These are phyloP conservation scores for Drosophila monieri DNA, from an alignment of 2,888 invertebrate genomes.

Conservation along the genomic window DNA sequence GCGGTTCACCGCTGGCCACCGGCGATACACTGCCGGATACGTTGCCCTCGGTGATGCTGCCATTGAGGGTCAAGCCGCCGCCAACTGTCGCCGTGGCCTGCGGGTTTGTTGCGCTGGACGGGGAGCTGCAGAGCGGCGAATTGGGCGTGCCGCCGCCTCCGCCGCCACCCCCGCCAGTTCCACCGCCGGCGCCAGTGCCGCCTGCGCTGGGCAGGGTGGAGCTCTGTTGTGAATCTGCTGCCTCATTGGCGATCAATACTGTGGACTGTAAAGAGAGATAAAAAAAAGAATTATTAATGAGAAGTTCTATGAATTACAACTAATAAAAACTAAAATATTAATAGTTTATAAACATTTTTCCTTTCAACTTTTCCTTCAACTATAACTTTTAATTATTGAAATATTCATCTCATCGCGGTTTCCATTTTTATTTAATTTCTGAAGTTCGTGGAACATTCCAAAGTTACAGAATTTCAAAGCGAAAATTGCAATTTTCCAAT, in stretches of 20 bases:
- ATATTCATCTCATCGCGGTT: neutral
- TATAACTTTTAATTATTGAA: neutral
- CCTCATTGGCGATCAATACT: constrained; percentile 85
- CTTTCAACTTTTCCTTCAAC: neutral
- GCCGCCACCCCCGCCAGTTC: constrained; percentile 46
- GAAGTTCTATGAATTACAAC: neutral
- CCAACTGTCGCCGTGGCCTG: constrained; percentile 46
- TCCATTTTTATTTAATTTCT: no score
- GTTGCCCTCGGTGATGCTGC: constrained; percentile 61
- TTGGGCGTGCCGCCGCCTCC: constrained; percentile 61
- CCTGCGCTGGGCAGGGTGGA: constrained; percentile 63
- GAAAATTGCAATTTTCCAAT: constrained; percentile 17
- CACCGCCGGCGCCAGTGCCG: constrained; percentile 11
- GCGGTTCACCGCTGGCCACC: constrained; percentile 68
- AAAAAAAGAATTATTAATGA: constrained; percentile 26
- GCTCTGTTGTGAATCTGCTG: constrained; percentile 82
- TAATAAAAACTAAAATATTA: neutral
- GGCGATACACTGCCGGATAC: constrained; percentile 72
- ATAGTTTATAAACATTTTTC: neutral
- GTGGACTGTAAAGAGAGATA: constrained; percentile 71
- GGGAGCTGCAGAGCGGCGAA: constrained; percentile 70
- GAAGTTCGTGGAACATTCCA: neutral
- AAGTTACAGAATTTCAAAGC: neutral
- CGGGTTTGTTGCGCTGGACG: constrained; percentile 66
- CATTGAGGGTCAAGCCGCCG: constrained; percentile 52